Evolutionary conservation across 2,888 invertebrate species (phyloP), one percentile per base, ranked within the genome.

Genomic region (Xestia ashworthii): DNA sequence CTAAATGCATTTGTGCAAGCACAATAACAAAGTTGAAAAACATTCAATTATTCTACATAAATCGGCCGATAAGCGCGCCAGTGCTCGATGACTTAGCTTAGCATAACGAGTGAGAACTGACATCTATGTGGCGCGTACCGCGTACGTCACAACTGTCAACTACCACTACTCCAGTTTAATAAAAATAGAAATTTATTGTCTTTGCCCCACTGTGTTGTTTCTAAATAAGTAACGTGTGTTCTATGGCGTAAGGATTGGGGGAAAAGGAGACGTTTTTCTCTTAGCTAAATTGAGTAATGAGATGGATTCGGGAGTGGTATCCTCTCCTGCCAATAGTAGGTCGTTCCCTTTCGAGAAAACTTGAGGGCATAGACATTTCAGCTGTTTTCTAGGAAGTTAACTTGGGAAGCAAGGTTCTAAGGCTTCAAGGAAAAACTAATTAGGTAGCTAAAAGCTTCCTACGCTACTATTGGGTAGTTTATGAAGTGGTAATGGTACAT

Each of bases 21-120:
- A 64, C 60, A 85, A 78, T 70, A 76, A 82, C 71, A 68, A 82
- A 55, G 32, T 25, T 73, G 86, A 87, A 78, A 82, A 82, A 68
- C 72, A 82, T 79, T 84, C 80, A 85, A 88, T 89, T 84, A 86
- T 83, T 89, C 72, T 44, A 83, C 84, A 83, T 86, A 87, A 83
- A 88, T 86, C 86, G 83, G 65, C 6, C 67, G 84, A 86, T 82
- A 86, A 80, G 70, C 81, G 65, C 76, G 75, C 71, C 38, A 60
- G 70, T 76, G 73, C 64, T 66, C 69, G 22, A 78, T 76, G 74
- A 76, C 69, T 80, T 76, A 65, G 32, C 71, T 81, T 74, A 66
- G 50, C 82, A 73, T 87, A 80, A 67, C 71, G 48, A 53, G 46
- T 53, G 44, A 48, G 66, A 64, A 68, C 25, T 53, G 44, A 48